These are phyloP conservation scores for Clavelina lepadiformis DNA, from an alignment of 23 tunicate genomes.

Conservation along the genomic window DNA sequence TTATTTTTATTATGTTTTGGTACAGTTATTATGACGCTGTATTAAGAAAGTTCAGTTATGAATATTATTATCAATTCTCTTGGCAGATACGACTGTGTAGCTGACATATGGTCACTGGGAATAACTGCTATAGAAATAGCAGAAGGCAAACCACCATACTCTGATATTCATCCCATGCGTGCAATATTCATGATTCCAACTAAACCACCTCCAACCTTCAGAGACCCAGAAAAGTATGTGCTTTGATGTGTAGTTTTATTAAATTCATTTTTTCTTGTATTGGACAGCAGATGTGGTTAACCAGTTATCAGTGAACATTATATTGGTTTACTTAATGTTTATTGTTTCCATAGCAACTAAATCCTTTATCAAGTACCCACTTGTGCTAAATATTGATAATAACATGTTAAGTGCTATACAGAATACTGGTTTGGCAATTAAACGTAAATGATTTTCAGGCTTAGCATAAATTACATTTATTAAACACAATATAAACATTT, in stretches of 20 bases:
- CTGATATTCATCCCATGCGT: conserved; percentile 93
- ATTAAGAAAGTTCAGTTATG: too few relatives aligned
- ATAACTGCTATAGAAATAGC: conserved; percentile 98
- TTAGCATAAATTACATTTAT: too few relatives aligned
- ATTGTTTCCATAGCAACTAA: too few relatives aligned
- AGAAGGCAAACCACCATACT: conserved; percentile 99
- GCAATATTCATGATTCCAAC: conserved; percentile 97
- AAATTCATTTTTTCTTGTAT: too few relatives aligned
- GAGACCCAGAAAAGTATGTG: conserved; percentile 91
- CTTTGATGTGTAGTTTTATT: neutral
- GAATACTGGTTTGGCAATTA: too few relatives aligned
- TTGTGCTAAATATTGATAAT: too few relatives aligned
- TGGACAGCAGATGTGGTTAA: neutral
- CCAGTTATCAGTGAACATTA: neutral
- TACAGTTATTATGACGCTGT: too few relatives aligned
- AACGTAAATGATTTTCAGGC: too few relatives aligned
- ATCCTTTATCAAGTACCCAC: too few relatives aligned
- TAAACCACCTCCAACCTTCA: conserved; percentile 93
- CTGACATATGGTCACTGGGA: conserved; percentile 98
- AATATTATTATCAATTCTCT: neutral
- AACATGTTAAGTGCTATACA: too few relatives aligned
- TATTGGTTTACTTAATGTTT: conserved; percentile 7
- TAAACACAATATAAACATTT: too few relatives aligned
- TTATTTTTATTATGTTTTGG: neutral
- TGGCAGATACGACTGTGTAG: conserved; percentile 93